These are phyloP conservation scores for Andrena hattorfiana DNA, from an alignment of 2,888 invertebrate species.

Conservation along the genomic window DNA sequence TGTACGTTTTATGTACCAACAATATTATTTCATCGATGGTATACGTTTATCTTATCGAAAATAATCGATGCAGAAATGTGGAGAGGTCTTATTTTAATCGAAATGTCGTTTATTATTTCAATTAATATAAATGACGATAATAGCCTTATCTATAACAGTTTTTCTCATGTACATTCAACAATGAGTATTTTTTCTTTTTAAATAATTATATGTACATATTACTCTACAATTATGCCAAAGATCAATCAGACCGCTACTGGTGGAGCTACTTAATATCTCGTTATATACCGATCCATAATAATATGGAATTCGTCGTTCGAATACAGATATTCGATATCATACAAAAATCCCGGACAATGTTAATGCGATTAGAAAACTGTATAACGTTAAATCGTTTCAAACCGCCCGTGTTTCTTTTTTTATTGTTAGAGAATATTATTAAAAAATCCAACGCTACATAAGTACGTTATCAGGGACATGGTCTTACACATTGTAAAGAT, in stretches of 20 bases:
- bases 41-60: slow-evolving; percentile 8
- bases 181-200: slow-evolving; percentile 59
- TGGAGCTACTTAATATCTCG: slow-evolving; percentile 53
- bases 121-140: slow-evolving; percentile 73
- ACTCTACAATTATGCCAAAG: slow-evolving; percentile 66
- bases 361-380: slow-evolving; percentile 54
- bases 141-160: slow-evolving; percentile 69
- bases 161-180: slow-evolving; percentile 69
- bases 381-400: slow-evolving; percentile 48
- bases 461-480: slow-evolving; percentile 52
- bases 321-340: slow-evolving; percentile 54
- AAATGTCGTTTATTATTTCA: slow-evolving; percentile 72
- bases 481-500: slow-evolving; percentile 44
- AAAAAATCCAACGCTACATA: slow-evolving; percentile 52
- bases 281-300: slow-evolving; percentile 52
- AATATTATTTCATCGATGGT: background rate
- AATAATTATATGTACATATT: slow-evolving; percentile 70
- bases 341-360: slow-evolving; percentile 50
- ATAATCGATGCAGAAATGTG: slow-evolving; percentile 28
- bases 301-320: slow-evolving; percentile 65
- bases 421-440: slow-evolving; percentile 41
- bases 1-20: background rate
- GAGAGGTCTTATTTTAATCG: slow-evolving; percentile 57
- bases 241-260: slow-evolving; percentile 55
- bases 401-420: slow-evolving; percentile 12